phyloP scores from a whole-genome alignment of 2,797 vertebrate species.

The Hemibagrus guttatus region DNA sequence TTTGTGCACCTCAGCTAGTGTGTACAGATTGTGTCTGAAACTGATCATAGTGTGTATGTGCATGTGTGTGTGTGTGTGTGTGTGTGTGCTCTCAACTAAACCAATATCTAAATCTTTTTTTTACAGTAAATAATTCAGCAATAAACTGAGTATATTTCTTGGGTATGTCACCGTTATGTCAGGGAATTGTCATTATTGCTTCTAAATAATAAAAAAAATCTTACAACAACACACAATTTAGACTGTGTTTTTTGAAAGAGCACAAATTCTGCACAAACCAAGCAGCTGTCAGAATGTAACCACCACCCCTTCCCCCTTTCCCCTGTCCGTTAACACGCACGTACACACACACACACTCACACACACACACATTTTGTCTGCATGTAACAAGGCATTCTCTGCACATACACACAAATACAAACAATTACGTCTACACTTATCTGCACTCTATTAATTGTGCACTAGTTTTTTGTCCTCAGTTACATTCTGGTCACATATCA shows the following conservation, averaged over 20 bases:
- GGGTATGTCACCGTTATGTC: background rate
- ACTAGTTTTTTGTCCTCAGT: conserved; percentile 5
- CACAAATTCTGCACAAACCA: background rate
- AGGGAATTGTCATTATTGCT: background rate
- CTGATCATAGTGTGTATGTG: background rate
- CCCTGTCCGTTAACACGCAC: background rate
- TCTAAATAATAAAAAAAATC: background rate
- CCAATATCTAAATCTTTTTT: background rate
- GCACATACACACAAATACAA: conserved; percentile 1
- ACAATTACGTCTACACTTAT: background rate
- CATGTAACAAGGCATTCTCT: background rate
- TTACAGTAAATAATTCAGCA: background rate
- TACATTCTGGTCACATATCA: conserved; percentile 24
- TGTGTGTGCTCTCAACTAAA: background rate
- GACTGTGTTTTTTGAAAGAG: background rate
- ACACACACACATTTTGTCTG: background rate
- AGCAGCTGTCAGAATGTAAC: conserved; percentile 4
- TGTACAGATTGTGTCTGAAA: background rate
- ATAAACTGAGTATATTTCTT: background rate
- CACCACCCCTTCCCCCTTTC: background rate
- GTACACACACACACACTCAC: background rate
- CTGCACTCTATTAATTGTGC: background rate
- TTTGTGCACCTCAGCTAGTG: background rate
- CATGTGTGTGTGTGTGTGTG: background rate
- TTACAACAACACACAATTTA: background rate